These are phyloP conservation scores for Triplophysa siluroides DNA, from an alignment of 2,113 vertebrate genomes.

Conservation along the genomic window DNA sequence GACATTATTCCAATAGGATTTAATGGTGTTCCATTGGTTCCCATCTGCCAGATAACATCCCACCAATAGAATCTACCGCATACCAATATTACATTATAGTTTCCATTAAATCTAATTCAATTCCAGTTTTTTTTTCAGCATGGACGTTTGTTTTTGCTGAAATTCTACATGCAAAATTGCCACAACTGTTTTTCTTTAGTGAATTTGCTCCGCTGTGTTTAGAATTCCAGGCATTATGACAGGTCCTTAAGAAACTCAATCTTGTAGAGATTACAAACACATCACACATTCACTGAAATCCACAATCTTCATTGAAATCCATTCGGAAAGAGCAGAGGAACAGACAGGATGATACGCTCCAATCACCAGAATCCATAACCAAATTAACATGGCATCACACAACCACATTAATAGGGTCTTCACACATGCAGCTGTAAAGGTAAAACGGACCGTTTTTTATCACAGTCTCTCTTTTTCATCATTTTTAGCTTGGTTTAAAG, in stretches of 20 bases:
- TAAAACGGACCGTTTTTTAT: no score
- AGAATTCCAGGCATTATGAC: slow-evolving; percentile 39
- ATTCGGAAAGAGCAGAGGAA: not conserved
- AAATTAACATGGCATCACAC: not conserved
- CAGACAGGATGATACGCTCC: not conserved
- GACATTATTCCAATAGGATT: no score
- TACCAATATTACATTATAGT: no score
- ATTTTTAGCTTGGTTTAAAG: not conserved
- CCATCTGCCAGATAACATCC: no score
- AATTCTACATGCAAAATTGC: no score
- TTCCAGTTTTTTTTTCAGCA: no score
- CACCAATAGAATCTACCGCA: no score
- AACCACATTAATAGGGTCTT: not conserved
- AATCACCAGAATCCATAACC: not conserved
- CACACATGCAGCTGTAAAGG: not conserved
- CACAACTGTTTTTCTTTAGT: no score
- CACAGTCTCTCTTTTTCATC: not conserved
- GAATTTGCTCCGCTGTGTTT: slow-evolving; percentile 22
- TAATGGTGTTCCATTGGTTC: no score
- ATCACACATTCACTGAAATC: slow-evolving; percentile 36
- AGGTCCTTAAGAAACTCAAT: slow-evolving; percentile 10
- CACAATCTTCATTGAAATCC: slow-evolving; percentile 30
- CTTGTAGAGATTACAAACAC: slow-evolving; percentile 39
- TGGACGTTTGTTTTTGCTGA: no score
- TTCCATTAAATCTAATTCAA: no score